phyloP scores from a whole-genome alignment of 1,140 invertebrate species.

The Drosophila nannoptera region DNA sequence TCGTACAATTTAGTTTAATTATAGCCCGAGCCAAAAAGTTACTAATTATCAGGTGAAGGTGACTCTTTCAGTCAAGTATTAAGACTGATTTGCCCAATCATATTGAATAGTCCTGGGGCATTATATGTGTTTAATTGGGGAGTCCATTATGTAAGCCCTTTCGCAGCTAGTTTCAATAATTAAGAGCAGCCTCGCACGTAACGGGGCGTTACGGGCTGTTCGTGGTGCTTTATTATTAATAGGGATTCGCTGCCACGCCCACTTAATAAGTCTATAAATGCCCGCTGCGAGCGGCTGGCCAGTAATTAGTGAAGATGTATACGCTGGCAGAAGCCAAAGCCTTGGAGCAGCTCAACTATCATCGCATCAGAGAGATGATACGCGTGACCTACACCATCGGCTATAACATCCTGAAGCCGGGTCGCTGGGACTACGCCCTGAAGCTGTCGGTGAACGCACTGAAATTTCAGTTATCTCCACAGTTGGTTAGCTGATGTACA shows the following conservation, averaged over 20 bases:
- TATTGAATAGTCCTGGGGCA: no score
- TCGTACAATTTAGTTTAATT: no score
- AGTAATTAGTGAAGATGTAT: slow-evolving; percentile 61
- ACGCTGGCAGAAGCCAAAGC: slow-evolving; percentile 36
- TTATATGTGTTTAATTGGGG: no score
- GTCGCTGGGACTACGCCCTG: slow-evolving; percentile 30
- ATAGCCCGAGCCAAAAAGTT: no score
- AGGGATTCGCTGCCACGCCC: slow-evolving; percentile 27
- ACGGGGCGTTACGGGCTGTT: slow-evolving; percentile 53
- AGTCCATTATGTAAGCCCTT: no score
- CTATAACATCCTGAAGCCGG: slow-evolving; percentile 57
- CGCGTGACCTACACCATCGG: slow-evolving; percentile 53
- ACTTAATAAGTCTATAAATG: slow-evolving; percentile 56
- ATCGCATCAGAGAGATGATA: slow-evolving; percentile 62
- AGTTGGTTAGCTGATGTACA: background rate
- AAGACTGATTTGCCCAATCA: no score
- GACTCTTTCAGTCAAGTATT: no score
- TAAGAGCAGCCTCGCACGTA: slow-evolving; percentile 56
- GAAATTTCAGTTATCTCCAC: no score
- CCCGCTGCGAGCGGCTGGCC: slow-evolving; percentile 41
- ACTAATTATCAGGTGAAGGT: no score
- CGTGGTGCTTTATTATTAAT: slow-evolving; percentile 45
- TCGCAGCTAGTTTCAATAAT: slow-evolving; percentile 52
- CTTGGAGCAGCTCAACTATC: slow-evolving; percentile 52
- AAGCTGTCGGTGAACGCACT: slow-evolving; percentile 40